Conservation (phyloP, 2,888 invertebrate genomes). For the Itoplectis maculator region DNA sequence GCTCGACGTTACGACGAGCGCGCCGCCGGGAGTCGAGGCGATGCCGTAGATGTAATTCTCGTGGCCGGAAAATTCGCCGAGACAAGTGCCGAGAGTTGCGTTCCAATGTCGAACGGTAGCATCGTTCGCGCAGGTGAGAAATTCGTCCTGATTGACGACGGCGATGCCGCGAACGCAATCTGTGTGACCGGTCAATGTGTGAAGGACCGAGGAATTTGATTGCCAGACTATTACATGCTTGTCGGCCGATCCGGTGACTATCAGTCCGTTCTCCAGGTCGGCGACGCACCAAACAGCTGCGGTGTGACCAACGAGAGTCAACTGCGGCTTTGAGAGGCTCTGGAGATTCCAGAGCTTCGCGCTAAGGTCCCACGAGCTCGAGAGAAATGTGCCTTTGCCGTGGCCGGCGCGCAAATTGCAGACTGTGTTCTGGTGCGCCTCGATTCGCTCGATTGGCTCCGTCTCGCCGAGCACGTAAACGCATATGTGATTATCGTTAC, state of each 20-base stretch:
- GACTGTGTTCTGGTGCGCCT: conserved; percentile 92
- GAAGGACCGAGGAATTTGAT: conserved; percentile 85
- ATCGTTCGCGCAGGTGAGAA: conserved; percentile 97
- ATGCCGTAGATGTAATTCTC: conserved; percentile 93
- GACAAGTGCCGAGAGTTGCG: conserved; percentile 90
- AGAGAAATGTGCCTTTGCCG: conserved; percentile 87
- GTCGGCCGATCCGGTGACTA: conserved; percentile 97
- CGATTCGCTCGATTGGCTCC: conserved; percentile 89
- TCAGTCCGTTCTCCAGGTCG: conserved; percentile 86
- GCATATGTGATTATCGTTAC: conserved; percentile 94
- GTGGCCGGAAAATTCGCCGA: conserved; percentile 92
- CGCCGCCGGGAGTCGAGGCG: conserved; percentile 83
- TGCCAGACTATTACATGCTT: conserved; percentile 94
- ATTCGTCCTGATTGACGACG: conserved; percentile 89
- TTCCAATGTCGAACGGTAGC: conserved; percentile 94
- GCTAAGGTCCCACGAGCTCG: conserved; percentile 97
- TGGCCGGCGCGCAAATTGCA: conserved; percentile 85
- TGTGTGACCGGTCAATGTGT: conserved; percentile 90
- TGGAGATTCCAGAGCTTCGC: conserved; percentile 93
- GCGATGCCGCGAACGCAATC: conserved; percentile 96
- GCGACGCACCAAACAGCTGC: conserved; percentile 95
- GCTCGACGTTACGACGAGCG: conserved; percentile 92
- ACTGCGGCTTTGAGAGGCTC: conserved; percentile 83
- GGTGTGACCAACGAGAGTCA: conserved; percentile 89
- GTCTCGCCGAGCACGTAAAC: conserved; percentile 91